A percentile compares a stretch with the other conserved stretches of the same genome.
Conservation (phyloP, 2,113 vertebrate species). For the Carollia perspicillata region DNA sequence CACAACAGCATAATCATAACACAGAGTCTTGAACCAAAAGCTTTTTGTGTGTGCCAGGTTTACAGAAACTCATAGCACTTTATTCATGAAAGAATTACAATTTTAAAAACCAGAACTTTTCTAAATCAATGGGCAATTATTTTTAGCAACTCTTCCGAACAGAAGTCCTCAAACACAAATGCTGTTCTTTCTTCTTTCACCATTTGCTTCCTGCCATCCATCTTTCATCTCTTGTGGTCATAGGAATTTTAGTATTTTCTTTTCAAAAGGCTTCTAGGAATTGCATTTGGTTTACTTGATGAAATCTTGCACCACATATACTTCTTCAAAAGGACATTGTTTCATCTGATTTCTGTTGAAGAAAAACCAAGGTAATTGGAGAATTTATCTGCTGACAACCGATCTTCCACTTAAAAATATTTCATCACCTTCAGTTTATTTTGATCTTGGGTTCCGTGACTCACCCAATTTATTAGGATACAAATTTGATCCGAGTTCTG, state of each 20-base stretch:
- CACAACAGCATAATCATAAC: constrained; percentile 38
- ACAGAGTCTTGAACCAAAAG: constrained; percentile 20
- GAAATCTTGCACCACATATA: constrained; percentile 19
- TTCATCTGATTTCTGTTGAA: constrained; percentile 49
- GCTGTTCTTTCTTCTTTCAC: constrained; percentile 6
- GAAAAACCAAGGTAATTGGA: constrained; percentile 34
- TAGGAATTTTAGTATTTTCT: constrained; percentile 47
- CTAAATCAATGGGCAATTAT: constrained; percentile 33
- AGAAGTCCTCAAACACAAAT: not conserved
- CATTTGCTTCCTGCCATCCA: constrained; percentile 59
- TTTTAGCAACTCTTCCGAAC: constrained; percentile 40
- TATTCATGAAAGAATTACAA: constrained; percentile 42
- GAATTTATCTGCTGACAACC: not conserved
- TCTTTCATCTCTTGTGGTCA: constrained; percentile 46
- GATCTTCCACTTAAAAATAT: not conserved
- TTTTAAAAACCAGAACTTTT: constrained; percentile 17
- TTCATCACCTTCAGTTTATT: not conserved
- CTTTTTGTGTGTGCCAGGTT: constrained; percentile 28
- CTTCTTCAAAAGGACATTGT: constrained; percentile 42
- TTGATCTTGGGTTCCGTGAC: not conserved
- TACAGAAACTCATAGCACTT: constrained; percentile 4
- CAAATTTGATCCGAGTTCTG: not conserved
- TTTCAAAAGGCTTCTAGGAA: constrained; percentile 69
- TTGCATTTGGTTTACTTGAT: constrained; percentile 39
- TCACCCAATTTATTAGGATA: not conserved